These are phyloP conservation scores for Dasysyrphus tricinctus DNA, from an alignment of 2,888 invertebrate genomes.

Conservation along the genomic window DNA sequence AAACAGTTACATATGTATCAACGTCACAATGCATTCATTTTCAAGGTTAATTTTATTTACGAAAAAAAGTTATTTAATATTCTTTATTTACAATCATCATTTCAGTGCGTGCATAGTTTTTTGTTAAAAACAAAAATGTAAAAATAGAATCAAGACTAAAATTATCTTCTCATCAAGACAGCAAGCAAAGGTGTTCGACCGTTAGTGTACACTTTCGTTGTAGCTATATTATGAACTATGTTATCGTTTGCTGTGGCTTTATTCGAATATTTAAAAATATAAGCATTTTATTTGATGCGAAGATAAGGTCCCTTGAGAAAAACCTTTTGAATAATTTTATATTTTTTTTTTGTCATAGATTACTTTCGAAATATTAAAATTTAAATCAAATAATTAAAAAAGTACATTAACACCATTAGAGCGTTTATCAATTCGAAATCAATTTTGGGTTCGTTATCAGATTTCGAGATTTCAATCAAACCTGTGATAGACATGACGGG, in stretches of 20 bases:
- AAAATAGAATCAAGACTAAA: slow-evolving; percentile 1
- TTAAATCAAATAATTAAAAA: too few relatives aligned
- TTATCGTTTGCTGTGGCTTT: not conserved
- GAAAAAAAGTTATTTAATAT: not conserved
- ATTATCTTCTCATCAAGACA: not conserved
- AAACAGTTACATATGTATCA: not conserved
- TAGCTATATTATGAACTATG: not conserved
- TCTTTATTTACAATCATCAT: slow-evolving; percentile 24
- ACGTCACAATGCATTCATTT: not conserved
- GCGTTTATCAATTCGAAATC: too few relatives aligned
- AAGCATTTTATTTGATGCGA: not conserved
- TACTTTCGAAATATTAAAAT: too few relatives aligned
- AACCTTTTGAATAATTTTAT: too few relatives aligned
- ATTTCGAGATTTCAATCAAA: too few relatives aligned
- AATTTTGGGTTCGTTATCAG: too few relatives aligned
- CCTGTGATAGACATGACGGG: too few relatives aligned
- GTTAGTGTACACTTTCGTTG: not conserved
- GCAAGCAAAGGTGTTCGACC: not conserved
- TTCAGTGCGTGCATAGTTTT: slow-evolving; percentile 13
- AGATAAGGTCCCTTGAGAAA: not conserved
- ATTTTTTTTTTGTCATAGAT: too few relatives aligned
- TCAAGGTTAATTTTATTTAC: slow-evolving; percentile 14
- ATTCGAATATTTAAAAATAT: not conserved
- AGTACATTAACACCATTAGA: too few relatives aligned
- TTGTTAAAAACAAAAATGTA: not conserved